Conservation (phyloP, 2,888 invertebrate species). For the Dimorphilus gyrociliatus region DNA sequence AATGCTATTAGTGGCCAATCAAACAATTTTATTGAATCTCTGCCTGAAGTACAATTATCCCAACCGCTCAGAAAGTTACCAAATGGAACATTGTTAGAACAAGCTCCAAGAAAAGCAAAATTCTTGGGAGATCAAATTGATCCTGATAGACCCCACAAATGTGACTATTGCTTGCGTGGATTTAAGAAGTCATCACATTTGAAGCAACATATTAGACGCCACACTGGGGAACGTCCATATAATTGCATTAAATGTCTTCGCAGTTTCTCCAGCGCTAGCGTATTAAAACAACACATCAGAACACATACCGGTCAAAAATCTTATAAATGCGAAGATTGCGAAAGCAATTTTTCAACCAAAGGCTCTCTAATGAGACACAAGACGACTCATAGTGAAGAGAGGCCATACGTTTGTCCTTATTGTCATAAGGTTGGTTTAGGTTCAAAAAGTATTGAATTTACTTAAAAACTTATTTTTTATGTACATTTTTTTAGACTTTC, state of each 20-base stretch:
- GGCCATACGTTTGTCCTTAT: slow-evolving; percentile 44
- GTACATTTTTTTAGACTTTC: no score
- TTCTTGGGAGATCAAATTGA: slow-evolving; percentile 22
- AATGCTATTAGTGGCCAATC: not conserved
- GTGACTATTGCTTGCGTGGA: slow-evolving; percentile 34
- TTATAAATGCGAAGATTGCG: slow-evolving; percentile 48
- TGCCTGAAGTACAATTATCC: not conserved
- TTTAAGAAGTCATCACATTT: slow-evolving; percentile 46
- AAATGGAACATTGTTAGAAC: slow-evolving; percentile 33
- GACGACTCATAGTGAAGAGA: slow-evolving; percentile 47
- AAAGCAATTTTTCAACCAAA: slow-evolving; percentile 47
- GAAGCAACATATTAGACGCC: slow-evolving; percentile 41
- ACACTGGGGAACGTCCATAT: slow-evolving; percentile 41
- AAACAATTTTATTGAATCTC: not conserved
- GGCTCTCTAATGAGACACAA: slow-evolving; percentile 59
- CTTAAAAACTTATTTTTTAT: no score
- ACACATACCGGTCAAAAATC: slow-evolving; percentile 43
- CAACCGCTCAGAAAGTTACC: not conserved
- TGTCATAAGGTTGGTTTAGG: no score
- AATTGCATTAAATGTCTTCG: slow-evolving; percentile 34
- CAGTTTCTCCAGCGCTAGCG: slow-evolving; percentile 44
- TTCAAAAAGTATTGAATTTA: no score
- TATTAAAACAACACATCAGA: slow-evolving; percentile 44
- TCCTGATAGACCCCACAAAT: slow-evolving; percentile 38
- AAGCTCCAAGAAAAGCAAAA: slow-evolving; percentile 19